Conservation (phyloP, 2,113 vertebrate species). For the Myiagra hebetior region DNA sequence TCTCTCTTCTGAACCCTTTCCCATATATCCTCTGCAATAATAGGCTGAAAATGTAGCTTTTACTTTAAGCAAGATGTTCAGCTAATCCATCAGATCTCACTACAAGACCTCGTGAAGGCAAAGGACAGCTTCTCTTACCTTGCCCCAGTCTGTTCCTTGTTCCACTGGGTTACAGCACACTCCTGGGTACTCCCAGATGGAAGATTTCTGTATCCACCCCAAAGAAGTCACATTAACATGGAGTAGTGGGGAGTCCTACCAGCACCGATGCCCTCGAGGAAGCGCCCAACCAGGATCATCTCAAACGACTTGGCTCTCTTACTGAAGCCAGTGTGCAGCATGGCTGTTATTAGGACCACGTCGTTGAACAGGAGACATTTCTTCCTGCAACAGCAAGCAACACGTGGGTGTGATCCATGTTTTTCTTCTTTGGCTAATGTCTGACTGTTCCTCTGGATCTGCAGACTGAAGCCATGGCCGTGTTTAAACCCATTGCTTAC, state of each 20-base stretch:
- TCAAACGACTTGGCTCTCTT: constrained; percentile 48
- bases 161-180: background rate
- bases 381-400: constrained; percentile 38
- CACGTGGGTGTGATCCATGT: background rate
- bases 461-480: background rate
- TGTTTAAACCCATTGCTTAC: background rate
- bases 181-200: background rate
- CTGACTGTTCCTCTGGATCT: background rate
- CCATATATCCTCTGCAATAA: background rate
- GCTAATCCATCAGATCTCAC: background rate
- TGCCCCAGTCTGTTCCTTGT: background rate
- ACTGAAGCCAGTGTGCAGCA: constrained; percentile 17
- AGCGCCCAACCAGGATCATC: constrained; percentile 60
- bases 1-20: background rate
- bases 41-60: background rate
- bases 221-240: background rate
- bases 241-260: constrained; percentile 38
- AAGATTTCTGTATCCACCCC: background rate
- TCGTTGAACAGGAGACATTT: constrained; percentile 14
- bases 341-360: background rate
- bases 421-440: background rate
- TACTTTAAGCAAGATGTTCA: background rate
- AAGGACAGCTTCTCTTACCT: background rate
- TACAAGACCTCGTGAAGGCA: background rate
- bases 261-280: constrained; percentile 48